Evolutionary conservation across 2,113 vertebrate genomes (phyloP), one percentile per base, ranked within the genome.

Genomic region (Capra hircus): DNA sequence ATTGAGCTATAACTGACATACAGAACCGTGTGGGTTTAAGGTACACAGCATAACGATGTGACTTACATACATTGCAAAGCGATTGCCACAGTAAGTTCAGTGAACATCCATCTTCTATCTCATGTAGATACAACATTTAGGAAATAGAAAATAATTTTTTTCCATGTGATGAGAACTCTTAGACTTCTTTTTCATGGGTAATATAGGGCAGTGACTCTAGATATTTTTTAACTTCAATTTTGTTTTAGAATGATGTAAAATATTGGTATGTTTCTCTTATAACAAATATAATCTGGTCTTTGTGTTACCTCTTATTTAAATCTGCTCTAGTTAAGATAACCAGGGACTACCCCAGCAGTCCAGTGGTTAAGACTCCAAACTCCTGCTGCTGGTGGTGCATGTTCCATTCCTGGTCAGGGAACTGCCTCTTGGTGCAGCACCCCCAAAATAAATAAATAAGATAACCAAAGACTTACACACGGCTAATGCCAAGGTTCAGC

Each of bases 311-410:
- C 7, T 87, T 25, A 28, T 82, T 50, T 74, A 64, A 82, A 48
- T 7, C 23, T 87, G 23, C 43, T 93, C 8, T 71, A 25, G 13
- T 60, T 57, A 36, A 74, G 71, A 60, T 62, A 87, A 74, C 14
- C 28, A 59, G 80, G 74, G 67, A 50, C 28, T 60, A 33, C 45
- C 33, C 45, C 6, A 13, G 71, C 36, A 43, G 71, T 43, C 12
- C 71, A 7, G 12, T 43, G 12, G 23, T 27, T 43, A 43, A 77
- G 23, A 77, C 23, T 43, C 36, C 5, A 77, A 77, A 25, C 71
- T 43, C 5, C 23, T 43, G 40, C 23, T 77, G 40, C 71, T 43
- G 21, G 71, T 0, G 0, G 36, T 7, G 23, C 6, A 1, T 13
- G 23, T 27, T 77, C 40, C 23, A 27, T 77, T 43, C 12, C 6